Evolutionary conservation across 1,140 invertebrate genomes (phyloP).

Genomic region (Drosophila tani): DNA sequence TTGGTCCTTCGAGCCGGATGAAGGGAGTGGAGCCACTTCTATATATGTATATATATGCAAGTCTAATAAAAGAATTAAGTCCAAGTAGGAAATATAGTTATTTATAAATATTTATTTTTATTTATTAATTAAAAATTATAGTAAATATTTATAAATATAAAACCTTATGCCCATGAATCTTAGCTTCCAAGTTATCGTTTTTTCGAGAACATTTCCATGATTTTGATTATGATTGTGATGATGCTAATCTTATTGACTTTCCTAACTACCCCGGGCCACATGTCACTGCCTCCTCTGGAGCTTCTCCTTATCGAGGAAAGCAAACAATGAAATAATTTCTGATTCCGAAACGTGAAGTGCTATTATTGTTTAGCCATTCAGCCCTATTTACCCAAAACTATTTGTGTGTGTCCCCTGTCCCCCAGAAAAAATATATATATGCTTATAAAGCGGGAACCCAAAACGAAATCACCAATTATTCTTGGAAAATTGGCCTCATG

Average conservation of each 20-base stretch:
- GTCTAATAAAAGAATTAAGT: not conserved
- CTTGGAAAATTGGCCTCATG: slow-evolving; percentile 71
- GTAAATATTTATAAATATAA: too few relatives aligned
- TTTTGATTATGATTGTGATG: slow-evolving; percentile 8
- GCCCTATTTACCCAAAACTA: slow-evolving; percentile 32
- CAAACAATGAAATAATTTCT: slow-evolving; percentile 46
- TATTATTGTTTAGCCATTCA: slow-evolving; percentile 39
- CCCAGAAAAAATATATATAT: too few relatives aligned
- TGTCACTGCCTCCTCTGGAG: slow-evolving; percentile 4
- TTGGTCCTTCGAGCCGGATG: too few relatives aligned
- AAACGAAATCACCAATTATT: slow-evolving; percentile 72
- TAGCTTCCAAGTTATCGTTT: not conserved
- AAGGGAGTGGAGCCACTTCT: not conserved
- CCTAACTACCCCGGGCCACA: slow-evolving; percentile 28
- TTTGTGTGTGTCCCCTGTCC: slow-evolving; percentile 7
- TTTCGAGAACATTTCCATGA: not conserved
- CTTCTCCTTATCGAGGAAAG: slow-evolving; percentile 32
- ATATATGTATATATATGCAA: not conserved
- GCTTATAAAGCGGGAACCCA: not conserved
- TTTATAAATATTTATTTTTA: too few relatives aligned
- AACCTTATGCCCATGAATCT: not conserved
- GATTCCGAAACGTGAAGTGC: slow-evolving; percentile 38
- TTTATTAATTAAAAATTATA: too few relatives aligned
- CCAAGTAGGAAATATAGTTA: not conserved
- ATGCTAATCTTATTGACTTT: slow-evolving; percentile 50